Conservation (phyloP, 2,888 invertebrate genomes). For the Chalcis sispes region DNA sequence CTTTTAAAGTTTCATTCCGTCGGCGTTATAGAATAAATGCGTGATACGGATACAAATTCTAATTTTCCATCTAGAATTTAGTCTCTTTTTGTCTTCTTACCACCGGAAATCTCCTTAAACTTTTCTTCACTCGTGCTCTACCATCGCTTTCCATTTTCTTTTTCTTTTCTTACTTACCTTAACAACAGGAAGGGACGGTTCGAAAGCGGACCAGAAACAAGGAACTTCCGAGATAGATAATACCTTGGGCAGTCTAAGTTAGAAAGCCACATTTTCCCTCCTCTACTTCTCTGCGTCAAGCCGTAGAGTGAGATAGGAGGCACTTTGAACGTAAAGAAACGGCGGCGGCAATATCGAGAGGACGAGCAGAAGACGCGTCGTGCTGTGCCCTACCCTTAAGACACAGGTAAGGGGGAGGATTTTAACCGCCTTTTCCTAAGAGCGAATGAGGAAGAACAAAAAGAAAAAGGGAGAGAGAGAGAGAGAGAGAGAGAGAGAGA, state of each 20-base stretch:
- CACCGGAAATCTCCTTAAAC: neutral
- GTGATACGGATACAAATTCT: no score
- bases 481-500: conserved; percentile 23
- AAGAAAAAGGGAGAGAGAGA: conserved; percentile 23
- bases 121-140: neutral
- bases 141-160: neutral
- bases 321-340: conserved; percentile 56
- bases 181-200: conserved; percentile 46
- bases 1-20: no score
- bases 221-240: conserved; percentile 70
- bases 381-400: neutral
- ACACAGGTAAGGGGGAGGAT: neutral
- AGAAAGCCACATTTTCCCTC: conserved; percentile 60
- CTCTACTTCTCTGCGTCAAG: neutral
- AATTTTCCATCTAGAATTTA: no score
- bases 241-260: conserved; percentile 65
- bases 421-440: conserved; percentile 22
- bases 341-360: neutral
- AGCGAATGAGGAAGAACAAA: conserved; percentile 19
- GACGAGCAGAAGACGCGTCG: conserved; percentile 16
- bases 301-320: conserved; percentile 41
- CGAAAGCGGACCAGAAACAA: conserved; percentile 53
- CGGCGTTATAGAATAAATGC: no score
- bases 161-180: conserved; percentile 29
- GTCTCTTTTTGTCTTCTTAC: neutral